Base-by-base conservation (phyloP, 2,797 vertebrate species). In the Poeciliopsis turneri region DNA sequence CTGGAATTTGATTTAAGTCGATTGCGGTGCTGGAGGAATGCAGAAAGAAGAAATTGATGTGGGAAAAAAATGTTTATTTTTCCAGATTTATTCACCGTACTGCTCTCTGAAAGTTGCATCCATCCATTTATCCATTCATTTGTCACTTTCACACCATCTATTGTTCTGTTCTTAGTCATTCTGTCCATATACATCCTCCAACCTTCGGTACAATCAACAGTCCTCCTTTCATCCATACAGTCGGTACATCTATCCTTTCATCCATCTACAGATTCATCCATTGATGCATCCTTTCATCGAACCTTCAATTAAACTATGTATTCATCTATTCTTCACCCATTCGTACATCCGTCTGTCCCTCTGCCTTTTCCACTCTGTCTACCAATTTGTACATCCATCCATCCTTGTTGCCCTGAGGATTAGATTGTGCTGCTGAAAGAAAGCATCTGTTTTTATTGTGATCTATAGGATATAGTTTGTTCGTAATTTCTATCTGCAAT, bases 401-500 rank as follows among this genome's bases (percentile, higher is more conserved):
- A 7, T 45, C 41, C 12, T 43, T 70, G 39, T 10, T 23, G 33
- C 15, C 61, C 18, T 20, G 3, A 25, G 83, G 79, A 81, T 75
- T 20, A 3, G 28, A 85, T 78, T 74, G 30, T 47, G 25, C 79
- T 43, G 74, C 30, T 78, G 46, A 69, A 72, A 59, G 71, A 79
- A 78, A 68, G 49, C 25, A 82, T 55, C 13, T 33, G 28, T 73
- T 82, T 33, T 69, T 69, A 18, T 80, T 64, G 25, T 83, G 72
- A 46, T 30, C 78, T 75, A 8, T 4, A 20, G 43, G 71, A 83
- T 70, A 83, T 53, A 82, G 74, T 80, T 80, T 6, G 28, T 15
- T 85, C 51, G 79, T 88, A 36, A 51, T 68, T 87, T 77, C 13
- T 78, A 83, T 82, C 80, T 47, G 74, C 61, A 57, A 33, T 75